Conservation (phyloP, 2,797 vertebrate species). For the Masticophis lateralis region DNA sequence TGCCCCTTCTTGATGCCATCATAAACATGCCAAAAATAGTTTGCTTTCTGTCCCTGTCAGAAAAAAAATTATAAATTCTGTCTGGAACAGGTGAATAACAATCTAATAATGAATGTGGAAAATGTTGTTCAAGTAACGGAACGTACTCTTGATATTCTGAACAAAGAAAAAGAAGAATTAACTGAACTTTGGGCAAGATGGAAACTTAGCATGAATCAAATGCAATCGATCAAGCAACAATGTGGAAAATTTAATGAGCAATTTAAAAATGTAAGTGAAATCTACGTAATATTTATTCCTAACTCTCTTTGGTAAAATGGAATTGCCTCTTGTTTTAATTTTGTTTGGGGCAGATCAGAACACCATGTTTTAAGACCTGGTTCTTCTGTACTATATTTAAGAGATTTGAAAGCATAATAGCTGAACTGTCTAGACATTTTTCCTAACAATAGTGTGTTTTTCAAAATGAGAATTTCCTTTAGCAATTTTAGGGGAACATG, state of each 20-base stretch:
- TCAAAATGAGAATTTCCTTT: neutral
- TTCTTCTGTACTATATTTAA: neutral
- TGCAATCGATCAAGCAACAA: slow-evolving; percentile 71
- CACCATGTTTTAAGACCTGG: neutral
- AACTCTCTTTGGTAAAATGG: neutral
- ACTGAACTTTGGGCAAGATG: slow-evolving; percentile 67
- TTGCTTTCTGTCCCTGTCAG: neutral
- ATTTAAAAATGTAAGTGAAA: slow-evolving; percentile 73
- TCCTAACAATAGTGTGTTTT: neutral
- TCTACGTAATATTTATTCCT: neutral
- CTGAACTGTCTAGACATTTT: neutral
- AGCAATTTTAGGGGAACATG: neutral
- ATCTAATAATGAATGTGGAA: slow-evolving; percentile 68
- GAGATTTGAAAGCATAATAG: neutral
- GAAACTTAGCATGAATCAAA: slow-evolving; percentile 70
- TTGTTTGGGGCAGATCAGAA: neutral
- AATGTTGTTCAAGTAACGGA: slow-evolving; percentile 66
- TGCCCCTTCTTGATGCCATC: neutral
- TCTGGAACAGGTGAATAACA: slow-evolving; percentile 73
- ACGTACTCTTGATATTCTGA: slow-evolving; percentile 69
- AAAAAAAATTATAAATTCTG: slow-evolving; percentile 36
- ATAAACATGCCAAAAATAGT: neutral
- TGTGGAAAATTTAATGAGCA: slow-evolving; percentile 80
- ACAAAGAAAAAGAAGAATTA: slow-evolving; percentile 75
- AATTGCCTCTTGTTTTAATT: neutral